Percentiles rank a stretch among this genome's conserved stretches.
phyloP scores from a whole-genome alignment of 2,888 invertebrate genomes.

The Drosophila putrida region DNA sequence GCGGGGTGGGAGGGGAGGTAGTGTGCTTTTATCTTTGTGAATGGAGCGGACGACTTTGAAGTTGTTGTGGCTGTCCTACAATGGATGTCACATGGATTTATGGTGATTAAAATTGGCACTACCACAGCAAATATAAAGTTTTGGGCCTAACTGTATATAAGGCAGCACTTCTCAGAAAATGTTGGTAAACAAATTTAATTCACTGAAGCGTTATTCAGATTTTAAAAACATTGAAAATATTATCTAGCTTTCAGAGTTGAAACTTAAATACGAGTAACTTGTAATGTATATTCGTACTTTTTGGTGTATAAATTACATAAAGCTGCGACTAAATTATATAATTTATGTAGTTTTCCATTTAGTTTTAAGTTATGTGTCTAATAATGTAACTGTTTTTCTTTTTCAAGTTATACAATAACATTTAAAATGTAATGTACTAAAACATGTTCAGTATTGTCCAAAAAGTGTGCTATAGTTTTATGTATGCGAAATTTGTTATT shows the following conservation, averaged over 20 bases:
- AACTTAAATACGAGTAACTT: too few relatives aligned
- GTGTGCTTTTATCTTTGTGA: slow-evolving; percentile 57
- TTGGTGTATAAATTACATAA: too few relatives aligned
- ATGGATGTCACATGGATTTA: slow-evolving; percentile 52
- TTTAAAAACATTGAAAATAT: too few relatives aligned
- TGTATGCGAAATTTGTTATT: background rate
- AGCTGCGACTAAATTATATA: too few relatives aligned
- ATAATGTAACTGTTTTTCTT: too few relatives aligned
- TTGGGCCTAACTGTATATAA: background rate
- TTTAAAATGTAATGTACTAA: too few relatives aligned
- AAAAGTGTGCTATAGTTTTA: background rate
- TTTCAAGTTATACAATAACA: background rate
- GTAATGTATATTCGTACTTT: too few relatives aligned
- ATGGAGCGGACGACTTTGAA: slow-evolving; percentile 56
- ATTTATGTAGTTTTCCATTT: too few relatives aligned
- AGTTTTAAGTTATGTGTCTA: too few relatives aligned
- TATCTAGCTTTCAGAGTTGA: too few relatives aligned
- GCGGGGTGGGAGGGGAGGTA: background rate
- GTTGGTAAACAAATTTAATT: background rate
- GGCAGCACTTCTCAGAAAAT: background rate
- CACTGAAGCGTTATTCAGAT: too few relatives aligned
- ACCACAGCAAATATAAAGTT: background rate
- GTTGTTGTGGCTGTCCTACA: slow-evolving; percentile 50
- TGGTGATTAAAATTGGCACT: slow-evolving; percentile 49
- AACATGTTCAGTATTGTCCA: background rate